These are phyloP conservation scores for Sthenelais limicola DNA, from an alignment of 2,888 invertebrate genomes.

Conservation along the genomic window DNA sequence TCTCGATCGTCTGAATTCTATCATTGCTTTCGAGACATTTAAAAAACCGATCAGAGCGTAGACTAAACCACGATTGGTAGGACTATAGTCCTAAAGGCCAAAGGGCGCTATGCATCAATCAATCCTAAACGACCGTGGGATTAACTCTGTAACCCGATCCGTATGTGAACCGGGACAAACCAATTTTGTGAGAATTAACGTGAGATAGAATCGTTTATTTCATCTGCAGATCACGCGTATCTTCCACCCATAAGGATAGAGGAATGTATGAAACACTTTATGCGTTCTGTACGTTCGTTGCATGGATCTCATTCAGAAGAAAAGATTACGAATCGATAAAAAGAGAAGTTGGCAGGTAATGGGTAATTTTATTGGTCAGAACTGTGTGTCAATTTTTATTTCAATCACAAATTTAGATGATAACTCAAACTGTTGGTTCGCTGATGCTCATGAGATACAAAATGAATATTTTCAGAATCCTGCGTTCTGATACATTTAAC, in stretches of 20 bases:
- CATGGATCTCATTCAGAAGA: conserved; percentile 70
- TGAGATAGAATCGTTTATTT: too few relatives aligned
- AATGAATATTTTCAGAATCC: conserved; percentile 57
- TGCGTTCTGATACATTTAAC: conserved; percentile 71
- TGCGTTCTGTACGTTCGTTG: conserved; percentile 67
- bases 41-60: too few relatives aligned
- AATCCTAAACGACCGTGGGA: too few relatives aligned
- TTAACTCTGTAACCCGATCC: too few relatives aligned
- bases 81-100: too few relatives aligned
- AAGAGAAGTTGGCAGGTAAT: conserved; percentile 69
- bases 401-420: background rate
- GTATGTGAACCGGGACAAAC: background rate
- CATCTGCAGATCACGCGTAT: conserved; percentile 66
- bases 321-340: conserved; percentile 67
- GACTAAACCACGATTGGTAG: too few relatives aligned
- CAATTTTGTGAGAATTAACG: too few relatives aligned
- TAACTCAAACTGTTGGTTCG: too few relatives aligned
- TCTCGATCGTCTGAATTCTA: too few relatives aligned
- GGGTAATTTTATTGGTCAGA: background rate
- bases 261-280: conserved; percentile 70
- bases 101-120: too few relatives aligned
- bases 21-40: too few relatives aligned
- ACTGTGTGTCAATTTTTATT: background rate
- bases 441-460: background rate
- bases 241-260: conserved; percentile 68